Conservation (phyloP, 1,140 invertebrate genomes). For the Ditylenchus dipsaci region DNA sequence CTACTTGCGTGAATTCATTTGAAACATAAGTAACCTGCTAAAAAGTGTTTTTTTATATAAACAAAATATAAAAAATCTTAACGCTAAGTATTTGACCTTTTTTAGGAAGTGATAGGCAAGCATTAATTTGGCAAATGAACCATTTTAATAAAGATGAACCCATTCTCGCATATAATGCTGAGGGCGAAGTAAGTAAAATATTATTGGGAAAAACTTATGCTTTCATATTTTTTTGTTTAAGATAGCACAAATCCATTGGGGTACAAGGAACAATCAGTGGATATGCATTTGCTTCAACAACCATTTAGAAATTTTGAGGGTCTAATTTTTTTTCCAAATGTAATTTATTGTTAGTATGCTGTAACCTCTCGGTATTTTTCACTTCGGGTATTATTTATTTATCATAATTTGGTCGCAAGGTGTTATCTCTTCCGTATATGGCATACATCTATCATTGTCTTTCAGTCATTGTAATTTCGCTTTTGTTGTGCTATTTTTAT, state of each 20-base stretch:
- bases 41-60: no score
- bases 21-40: no score
- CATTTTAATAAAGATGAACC: conserved; percentile 63
- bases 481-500: no score
- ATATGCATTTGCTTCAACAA: conserved; percentile 99
- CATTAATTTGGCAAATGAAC: conserved; percentile 96
- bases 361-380: no score
- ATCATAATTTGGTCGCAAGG: no score
- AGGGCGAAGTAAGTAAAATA: conserved; percentile 73
- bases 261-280: conserved; percentile 98
- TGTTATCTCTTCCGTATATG: no score
- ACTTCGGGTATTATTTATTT: no score
- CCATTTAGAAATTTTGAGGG: conserved; percentile 90
- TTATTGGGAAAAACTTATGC: conserved; percentile 9
- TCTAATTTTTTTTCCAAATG: conserved; percentile 59
- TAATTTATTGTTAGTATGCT: no score
- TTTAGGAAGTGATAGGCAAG: conserved; percentile 91
- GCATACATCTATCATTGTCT: no score
- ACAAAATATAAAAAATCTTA: no score
- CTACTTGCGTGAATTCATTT: no score
- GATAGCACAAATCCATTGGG: conserved; percentile 99
- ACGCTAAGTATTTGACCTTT: conserved; percentile 64
- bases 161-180: conserved; percentile 94
- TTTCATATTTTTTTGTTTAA: conserved; percentile 18
- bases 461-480: no score